Conservation (phyloP, 92 coral and sea anemone genomes). For the Palythoa grandiflora region DNA sequence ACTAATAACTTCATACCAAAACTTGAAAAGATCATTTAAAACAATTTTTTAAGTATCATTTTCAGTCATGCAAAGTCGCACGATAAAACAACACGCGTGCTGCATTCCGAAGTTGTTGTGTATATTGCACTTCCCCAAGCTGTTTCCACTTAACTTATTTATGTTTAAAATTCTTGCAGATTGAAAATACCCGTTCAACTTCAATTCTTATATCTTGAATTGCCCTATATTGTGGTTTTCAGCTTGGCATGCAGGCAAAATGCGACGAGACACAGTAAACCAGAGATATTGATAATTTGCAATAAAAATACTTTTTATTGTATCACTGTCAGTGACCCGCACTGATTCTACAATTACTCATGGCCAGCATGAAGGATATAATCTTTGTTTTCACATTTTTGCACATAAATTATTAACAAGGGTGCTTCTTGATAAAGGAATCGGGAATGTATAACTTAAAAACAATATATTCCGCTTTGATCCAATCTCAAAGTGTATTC, state of each 20-base stretch:
- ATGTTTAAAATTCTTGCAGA: too few species aligned
- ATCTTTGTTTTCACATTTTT: constrained; percentile 46
- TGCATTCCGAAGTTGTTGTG: too few species aligned
- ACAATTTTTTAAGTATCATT: too few species aligned
- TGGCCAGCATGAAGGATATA: constrained; percentile 90
- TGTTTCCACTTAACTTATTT: too few species aligned
- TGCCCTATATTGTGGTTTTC: neutral
- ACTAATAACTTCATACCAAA: too few species aligned
- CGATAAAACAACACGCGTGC: too few species aligned
- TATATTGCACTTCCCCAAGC: too few species aligned
- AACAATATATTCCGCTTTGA: constrained; percentile 60
- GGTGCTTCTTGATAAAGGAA: constrained; percentile 89
- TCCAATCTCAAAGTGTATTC: constrained; percentile 49
- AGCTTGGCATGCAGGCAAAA: neutral
- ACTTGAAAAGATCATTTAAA: too few species aligned
- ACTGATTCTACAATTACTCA: constrained; percentile 80
- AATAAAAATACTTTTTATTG: constrained; percentile 66
- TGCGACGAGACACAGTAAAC: neutral
- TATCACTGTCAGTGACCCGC: constrained; percentile 85
- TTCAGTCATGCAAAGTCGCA: too few species aligned
- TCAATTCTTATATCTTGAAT: neutral
- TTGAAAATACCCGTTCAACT: neutral
- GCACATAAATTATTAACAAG: constrained; percentile 62
- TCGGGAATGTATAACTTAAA: constrained; percentile 62
- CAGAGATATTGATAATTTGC: constrained; percentile 27